phyloP scores from a whole-genome alignment of 2,888 invertebrate genomes.

The Plusia festucae region DNA sequence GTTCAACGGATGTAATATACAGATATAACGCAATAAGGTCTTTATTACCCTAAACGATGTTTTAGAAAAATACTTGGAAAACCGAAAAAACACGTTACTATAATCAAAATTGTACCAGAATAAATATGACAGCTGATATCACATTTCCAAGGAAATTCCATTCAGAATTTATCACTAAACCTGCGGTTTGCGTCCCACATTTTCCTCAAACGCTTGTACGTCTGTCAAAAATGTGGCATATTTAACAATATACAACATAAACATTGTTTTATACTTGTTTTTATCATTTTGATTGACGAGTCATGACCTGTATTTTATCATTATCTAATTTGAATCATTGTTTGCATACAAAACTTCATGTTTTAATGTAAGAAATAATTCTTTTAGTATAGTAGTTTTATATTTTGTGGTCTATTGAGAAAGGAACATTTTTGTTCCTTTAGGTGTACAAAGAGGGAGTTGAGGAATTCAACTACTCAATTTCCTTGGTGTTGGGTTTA shows the following conservation, averaged over 20 bases:
- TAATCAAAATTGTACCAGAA: conserved; percentile 2
- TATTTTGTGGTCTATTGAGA: background rate
- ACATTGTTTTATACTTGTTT: background rate
- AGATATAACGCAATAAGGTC: too few relatives aligned
- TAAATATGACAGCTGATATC: conserved; percentile 9
- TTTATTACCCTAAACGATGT: too few relatives aligned
- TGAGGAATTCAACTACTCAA: background rate
- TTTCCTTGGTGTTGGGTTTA: background rate
- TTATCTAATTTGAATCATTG: background rate
- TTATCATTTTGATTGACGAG: conserved; percentile 1
- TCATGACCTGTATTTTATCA: background rate
- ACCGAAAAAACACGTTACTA: background rate
- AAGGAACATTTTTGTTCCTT: background rate
- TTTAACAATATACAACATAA: conserved; percentile 12
- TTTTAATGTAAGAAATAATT: background rate
- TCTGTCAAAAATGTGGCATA: conserved; percentile 31
- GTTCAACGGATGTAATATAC: too few relatives aligned
- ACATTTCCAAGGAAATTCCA: conserved; percentile 11
- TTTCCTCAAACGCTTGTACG: conserved; percentile 36
- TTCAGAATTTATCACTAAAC: conserved; percentile 27
- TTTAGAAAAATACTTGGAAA: too few relatives aligned
- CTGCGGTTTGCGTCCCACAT: conserved; percentile 19
- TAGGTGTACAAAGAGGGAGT: background rate
- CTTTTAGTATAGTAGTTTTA: background rate
- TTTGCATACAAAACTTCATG: background rate